Evolutionary conservation across 1,140 invertebrate species (phyloP).

Genomic region (Plectrocnemia conspersa): DNA sequence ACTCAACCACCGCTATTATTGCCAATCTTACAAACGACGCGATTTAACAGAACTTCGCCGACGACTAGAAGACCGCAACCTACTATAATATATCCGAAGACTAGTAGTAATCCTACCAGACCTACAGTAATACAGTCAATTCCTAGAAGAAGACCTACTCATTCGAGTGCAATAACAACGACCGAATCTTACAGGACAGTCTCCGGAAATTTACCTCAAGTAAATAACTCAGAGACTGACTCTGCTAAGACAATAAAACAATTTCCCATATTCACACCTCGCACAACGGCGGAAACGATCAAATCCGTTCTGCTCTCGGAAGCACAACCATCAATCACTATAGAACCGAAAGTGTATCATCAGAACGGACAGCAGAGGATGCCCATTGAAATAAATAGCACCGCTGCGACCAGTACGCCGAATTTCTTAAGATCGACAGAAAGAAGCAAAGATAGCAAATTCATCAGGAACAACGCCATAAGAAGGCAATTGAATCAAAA

Average conservation of each 20-base stretch:
- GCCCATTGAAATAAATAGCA: conserved; percentile 18
- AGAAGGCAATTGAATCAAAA: conserved; percentile 54
- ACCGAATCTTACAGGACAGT: conserved; percentile 35
- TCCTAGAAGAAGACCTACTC: conserved; percentile 49
- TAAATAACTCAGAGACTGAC: conserved; percentile 13
- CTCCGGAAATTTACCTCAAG: conserved; percentile 11
- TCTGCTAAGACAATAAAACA: conserved; percentile 20
- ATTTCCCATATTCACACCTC: conserved; percentile 31
- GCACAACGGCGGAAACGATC: conserved; percentile 14
- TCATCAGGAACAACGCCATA: conserved; percentile 46
- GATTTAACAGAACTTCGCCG: conserved; percentile 48
- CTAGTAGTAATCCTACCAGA: conserved; percentile 46
- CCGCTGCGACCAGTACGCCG: conserved; percentile 19
- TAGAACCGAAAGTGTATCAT: conserved; percentile 26
- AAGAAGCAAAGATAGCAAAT: conserved; percentile 40
- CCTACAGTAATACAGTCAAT: conserved; percentile 59
- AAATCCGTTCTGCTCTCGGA: conserved; percentile 18
- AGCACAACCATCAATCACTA: conserved; percentile 1
- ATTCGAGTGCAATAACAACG: conserved; percentile 26
- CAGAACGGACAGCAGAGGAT: conserved; percentile 23
- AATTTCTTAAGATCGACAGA: conserved; percentile 42
- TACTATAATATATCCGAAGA: conserved; percentile 48
- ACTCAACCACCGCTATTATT: conserved; percentile 43
- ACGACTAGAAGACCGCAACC: conserved; percentile 48
- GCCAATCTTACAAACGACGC: conserved; percentile 43